Evolutionary conservation across 2,888 invertebrate species (phyloP).

Genomic region (Leucozona laternaria): DNA sequence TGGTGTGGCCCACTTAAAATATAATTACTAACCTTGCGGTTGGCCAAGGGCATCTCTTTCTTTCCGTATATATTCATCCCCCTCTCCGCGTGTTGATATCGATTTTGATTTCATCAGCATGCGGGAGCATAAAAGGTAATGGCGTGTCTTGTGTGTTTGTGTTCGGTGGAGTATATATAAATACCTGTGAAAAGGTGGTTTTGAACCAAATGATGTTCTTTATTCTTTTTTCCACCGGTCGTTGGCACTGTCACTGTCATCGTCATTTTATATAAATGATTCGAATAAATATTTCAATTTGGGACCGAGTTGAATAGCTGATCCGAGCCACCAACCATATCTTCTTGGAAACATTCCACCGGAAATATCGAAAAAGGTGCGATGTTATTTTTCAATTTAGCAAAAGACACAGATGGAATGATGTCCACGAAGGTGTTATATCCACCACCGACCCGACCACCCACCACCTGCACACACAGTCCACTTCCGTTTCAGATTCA

Average conservation of each 20-base stretch:
- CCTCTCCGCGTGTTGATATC: conserved; percentile 28
- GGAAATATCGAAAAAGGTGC: conserved; percentile 40
- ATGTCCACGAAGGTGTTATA: not conserved
- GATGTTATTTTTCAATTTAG: conserved; percentile 69
- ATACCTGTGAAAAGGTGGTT: not conserved
- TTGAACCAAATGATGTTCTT: conserved; percentile 6
- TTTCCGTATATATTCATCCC: conserved; percentile 4
- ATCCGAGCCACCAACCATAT: not conserved
- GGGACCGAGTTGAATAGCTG: conserved; percentile 9
- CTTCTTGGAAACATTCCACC: not conserved
- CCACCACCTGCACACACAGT: not conserved
- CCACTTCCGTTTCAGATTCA: not conserved
- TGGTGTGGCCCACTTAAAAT: conserved; percentile 58
- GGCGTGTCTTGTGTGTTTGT: not conserved
- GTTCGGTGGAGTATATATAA: not conserved
- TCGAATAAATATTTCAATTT: conserved; percentile 55
- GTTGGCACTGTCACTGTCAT: conserved; percentile 42
- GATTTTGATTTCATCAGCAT: conserved; percentile 51
- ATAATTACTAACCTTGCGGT: conserved; percentile 73
- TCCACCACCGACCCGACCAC: too few relatives aligned
- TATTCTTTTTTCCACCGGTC: conserved; percentile 8
- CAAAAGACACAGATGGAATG: not conserved
- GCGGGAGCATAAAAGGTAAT: not conserved
- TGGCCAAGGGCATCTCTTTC: conserved; percentile 66
- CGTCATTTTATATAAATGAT: conserved; percentile 61